Evolutionary conservation across 2,113 vertebrate genomes (phyloP), one percentile per base, ranked within the genome.

Genomic region (Delphinus delphis): DNA sequence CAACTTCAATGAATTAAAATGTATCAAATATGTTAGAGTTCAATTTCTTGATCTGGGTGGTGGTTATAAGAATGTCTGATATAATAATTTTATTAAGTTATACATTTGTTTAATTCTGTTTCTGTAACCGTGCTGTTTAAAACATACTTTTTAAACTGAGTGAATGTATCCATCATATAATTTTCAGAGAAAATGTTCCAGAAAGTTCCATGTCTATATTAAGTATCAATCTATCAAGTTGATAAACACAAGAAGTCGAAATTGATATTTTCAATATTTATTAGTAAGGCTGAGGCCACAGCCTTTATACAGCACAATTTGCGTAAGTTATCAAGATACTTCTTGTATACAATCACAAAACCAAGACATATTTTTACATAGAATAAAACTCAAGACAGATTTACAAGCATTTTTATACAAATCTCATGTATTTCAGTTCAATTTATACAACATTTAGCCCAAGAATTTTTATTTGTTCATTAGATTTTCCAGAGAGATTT

Each of bases 271-370:
- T 99, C 99, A 99, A 98, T 99, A 99, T 99, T 99, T 99, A 99
- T 99, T 99, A 98, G 98, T 99, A 98, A 99, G 99, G 99, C 98
- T 99, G 98, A 98, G 98, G 98, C 98, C 99, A 99, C 99, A 99
- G 98, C 98, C 99, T 99, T 99, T 99, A 98, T 99, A 99, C 99
- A 99, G 99, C 99, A 99, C 99, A 99, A 98, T 99, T 99, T 99
- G 99, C 99, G 99, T 99, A 99, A 99, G 98, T 99, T 99, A 98
- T 99, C 99, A 99, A 99, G 98, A 99, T 99, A 99, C 99, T 99
- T 99, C 99, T 99, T 99, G 99, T 99, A 98, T 99, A 99, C 99
- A 99, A 99, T 98, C 99, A 99, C 99, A 99, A 99, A 99, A 99
- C 99, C 99, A 99, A 99, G 99, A 99, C 99, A 99, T 98, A 97